Evolutionary conservation across 53 echinoderm and acorn worm genomes (phyloP), one percentile per base, ranked within the genome.

Genomic region (Holothuria leucospilota): DNA sequence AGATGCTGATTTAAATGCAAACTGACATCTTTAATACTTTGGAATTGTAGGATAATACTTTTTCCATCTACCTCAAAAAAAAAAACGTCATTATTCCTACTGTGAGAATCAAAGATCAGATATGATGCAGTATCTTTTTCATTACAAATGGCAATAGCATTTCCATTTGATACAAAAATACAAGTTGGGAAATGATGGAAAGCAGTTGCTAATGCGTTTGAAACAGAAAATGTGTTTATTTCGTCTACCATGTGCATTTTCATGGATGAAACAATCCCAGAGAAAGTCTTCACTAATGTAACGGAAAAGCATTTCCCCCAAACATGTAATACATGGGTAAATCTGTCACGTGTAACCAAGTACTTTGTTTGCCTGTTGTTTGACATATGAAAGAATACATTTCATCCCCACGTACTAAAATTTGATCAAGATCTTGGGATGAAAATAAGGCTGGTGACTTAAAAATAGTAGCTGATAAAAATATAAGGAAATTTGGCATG

Each of bases 191-290:
- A 46, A 8, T 46, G 46, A 46, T 46, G 3, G 2, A 9, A 46
- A 46, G 46, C 46, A 46, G 46, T 46, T 46, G 46, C 46, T 46
- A 46, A 46, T 46, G 46, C 46, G 11, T 11, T 46, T 46, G 46
- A 46, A 46, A 46, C 46, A 11, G 46, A 46, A 46, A 46, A 46
- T 46, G 87, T 89, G 73, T 29, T 85, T 73, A 46, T 46, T 8
- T 46, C 46, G 11, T 46, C 46, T 46, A 46, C 46, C 11, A 9
- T 46, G 46, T 46, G 64, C 12, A 12, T 63, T 24, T 27, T 6
- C 64, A 63, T 9, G 12, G 27, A 23, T 63, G 64, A 63, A 63
- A 63, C 27, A 24, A 27, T 63, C 8, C 23, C 27, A 27, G 27
- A 63, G 46, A 46, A 46, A 46, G 46, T 46, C 8, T 46, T 46